Evolutionary conservation across 2,113 vertebrate genomes (phyloP), one percentile per base, ranked within the genome.

Genomic region (Serilophus lunatus): DNA sequence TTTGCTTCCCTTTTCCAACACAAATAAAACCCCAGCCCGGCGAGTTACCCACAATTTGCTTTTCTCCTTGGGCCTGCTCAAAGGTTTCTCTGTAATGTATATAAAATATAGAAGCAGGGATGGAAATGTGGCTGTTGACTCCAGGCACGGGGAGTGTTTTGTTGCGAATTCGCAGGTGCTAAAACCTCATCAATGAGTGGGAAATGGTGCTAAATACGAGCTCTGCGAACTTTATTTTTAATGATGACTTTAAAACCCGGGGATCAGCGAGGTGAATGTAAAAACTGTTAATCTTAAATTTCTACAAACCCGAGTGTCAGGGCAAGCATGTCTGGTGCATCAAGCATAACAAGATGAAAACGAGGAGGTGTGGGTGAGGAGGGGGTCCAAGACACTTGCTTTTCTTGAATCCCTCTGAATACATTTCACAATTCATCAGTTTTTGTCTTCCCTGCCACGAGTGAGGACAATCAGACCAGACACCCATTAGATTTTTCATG

Each of bases 341-440:
- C 97, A 98, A 98, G 97, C 97, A 98, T 98, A 98, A 98, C 98
- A 98, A 98, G 98, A 98, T 97, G 97, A 98, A 98, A 98, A 98
- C 86, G 90, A 97, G 97, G 96, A 96, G 96, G 95, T 97, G 97
- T 97, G 96, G 90, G 97, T 74, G 93, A 93, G 98, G 98, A 97
- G 97, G 98, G 98, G 98, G 98, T 98, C 97, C 91, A 96, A 98
- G 98, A 98, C 98, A 99, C 98, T 98, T 98, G 98, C 98, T 99
- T 99, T 98, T 98, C 99, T 99, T 98, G 98, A 99, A 99, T 99
- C 99, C 98, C 98, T 99, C 99, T 99, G 99, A 99, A 99, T 99
- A 99, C 98, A 99, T 99, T 99, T 99, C 99, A 99, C 99, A 99
- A 99, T 99, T 99, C 99, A 99, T 99, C 99, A 99, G 99, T 99